Evolutionary conservation across 2,888 invertebrate species (phyloP).

Genomic region (Neoitamus cyanurus): DNA sequence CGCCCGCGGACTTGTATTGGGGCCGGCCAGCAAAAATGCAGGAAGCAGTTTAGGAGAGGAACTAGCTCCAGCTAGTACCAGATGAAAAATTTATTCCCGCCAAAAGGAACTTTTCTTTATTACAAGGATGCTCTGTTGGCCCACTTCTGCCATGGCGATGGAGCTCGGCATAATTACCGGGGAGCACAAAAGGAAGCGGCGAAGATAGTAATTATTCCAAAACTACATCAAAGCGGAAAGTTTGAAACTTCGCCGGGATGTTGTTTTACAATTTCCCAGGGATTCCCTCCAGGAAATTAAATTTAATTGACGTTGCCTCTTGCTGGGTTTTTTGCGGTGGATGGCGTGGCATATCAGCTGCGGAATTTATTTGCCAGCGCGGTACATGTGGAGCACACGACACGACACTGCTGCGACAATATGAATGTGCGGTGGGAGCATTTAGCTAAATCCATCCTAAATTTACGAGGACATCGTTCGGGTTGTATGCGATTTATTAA

Average conservation of each 20-base stretch:
- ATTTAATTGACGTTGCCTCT: slow-evolving; percentile 22
- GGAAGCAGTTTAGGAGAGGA: neutral
- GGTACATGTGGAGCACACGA: neutral
- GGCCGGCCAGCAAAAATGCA: slow-evolving; percentile 11
- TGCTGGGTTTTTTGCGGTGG: neutral
- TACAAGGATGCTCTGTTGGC: neutral
- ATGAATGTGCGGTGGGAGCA: neutral
- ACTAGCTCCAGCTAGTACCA: neutral
- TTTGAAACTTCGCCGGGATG: neutral
- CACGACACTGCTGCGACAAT: neutral
- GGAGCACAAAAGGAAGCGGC: slow-evolving; percentile 13
- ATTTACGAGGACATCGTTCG: neutral
- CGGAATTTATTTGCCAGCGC: neutral
- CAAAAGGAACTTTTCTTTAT: neutral
- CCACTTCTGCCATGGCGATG: neutral
- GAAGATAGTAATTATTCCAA: slow-evolving; percentile 17
- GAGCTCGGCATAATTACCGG: slow-evolving; percentile 11
- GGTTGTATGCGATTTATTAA: neutral
- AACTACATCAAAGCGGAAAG: slow-evolving; percentile 12
- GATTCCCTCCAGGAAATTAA: slow-evolving; percentile 29
- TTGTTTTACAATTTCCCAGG: slow-evolving; percentile 20
- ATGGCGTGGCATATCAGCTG: neutral
- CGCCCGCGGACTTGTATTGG: neutral
- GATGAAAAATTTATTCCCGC: slow-evolving; percentile 10
- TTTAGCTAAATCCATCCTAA: neutral